Base-by-base conservation (phyloP, 2,797 vertebrate species). In the Aphelocoma californica region DNA sequence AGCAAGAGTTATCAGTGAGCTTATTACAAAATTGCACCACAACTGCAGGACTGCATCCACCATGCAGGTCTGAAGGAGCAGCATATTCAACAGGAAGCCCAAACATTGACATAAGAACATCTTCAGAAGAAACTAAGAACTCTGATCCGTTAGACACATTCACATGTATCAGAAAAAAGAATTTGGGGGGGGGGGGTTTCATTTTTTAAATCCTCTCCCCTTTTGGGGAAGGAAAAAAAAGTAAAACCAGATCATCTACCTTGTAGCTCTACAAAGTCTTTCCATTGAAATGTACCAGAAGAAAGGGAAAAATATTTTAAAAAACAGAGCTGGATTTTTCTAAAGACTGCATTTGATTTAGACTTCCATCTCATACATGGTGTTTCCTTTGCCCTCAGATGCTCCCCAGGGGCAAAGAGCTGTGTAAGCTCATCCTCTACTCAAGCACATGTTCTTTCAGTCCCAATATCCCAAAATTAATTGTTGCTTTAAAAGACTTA, bases 231-330 rank as follows among this genome's bases (percentile, higher is more conserved):
- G 31, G 8, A 7, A 24, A 79, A 34, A 67, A 32, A 53, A 54
- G 47, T 78, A 58, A 86, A 93, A 70, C 40, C 29, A 65, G 12
- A 60, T 20, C 0, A 10, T 21, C 77, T 72, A 48, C 54, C 58
- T 19, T 66, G n/a, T 36, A 86, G 66, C 5, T 65, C 38, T 77
- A 73, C 18, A 48, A 86, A 80, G 25, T 36, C 34, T 75, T 90
- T 83, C 75, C 54, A 88, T 7, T 88, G 62, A 92, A 81, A 93
- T 31, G 23, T 75, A 86, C 28, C 62, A 90, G 53, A 89, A 95
- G 38, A 74, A 93, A 91, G 28, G 23, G 19, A 58, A 47, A 86
- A 85, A 50, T 9, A 62, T 51, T 77, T 73, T 24, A 7, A 45
- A 75, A 75, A 92, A 74, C 25, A 70, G 31, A 9, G 13, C 64